Base-by-base conservation (phyloP, 2,797 vertebrate genomes). In the Chrysolophus pictus region DNA sequence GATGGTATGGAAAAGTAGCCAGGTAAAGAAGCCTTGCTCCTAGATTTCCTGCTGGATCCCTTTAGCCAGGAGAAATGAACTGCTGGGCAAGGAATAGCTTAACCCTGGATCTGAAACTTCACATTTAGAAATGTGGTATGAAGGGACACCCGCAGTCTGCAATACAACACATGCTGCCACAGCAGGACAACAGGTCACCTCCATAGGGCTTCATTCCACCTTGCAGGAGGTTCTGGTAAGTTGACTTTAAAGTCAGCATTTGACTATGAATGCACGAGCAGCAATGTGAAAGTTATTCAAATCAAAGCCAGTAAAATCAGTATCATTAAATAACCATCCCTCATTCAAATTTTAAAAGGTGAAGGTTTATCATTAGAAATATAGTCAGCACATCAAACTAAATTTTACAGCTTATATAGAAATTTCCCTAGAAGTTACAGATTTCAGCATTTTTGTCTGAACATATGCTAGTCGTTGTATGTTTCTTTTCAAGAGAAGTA, bases 91-190 rank as follows among this genome's bases (percentile, higher is more conserved):
- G 47, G 74, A 71, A 68, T 23, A 59, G 56, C 42, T 28, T 10
- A 1, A 14, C 16, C 35, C 6, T 1, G 55, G 37, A 72, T 75
- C 59, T 72, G 65, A 83, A 85, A 80, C 18, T 28, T 44, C 39
- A 31, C 24, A 53, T 28, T 91, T 44, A 67, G 51, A 77, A 80
- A 72, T 24, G 39, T 13, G 3, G 17, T 2, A 18, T 24, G 58
- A 80, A 47, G 19, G 35, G n/a, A 80, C 28, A 89, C 5, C 10
- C 24, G 9, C 10, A 11, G 85, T 21, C 62, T 93, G 58, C 63
- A 44, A 56, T 41, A 69, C 35, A 59, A 62, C n/a, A 53, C 0
- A 0, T n/a, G 4, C 0, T 31, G 60, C 59, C 65, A 84, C 81
- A 78, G 0, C 26, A 56, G 78, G 70, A 46, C 5, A 6, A 72